Evolutionary conservation across 2,113 vertebrate genomes (phyloP).

Genomic region (Taxidea taxus): DNA sequence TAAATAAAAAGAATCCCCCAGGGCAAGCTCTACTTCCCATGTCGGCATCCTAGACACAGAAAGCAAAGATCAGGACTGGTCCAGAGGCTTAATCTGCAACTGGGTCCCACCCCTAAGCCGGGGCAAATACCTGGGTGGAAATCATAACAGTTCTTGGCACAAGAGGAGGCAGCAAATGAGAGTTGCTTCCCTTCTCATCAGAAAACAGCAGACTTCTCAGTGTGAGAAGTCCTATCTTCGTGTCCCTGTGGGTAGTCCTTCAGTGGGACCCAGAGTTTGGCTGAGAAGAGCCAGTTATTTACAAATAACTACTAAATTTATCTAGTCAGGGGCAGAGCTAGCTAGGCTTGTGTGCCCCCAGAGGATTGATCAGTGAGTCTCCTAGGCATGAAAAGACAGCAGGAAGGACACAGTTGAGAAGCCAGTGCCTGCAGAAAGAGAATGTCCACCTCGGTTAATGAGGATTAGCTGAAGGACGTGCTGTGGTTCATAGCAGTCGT

Average conservation of each 20-base stretch:
- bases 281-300: neutral
- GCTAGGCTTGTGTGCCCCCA: neutral
- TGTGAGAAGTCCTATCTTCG: neutral
- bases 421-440: neutral
- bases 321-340: too few relatives aligned
- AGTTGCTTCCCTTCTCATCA: neutral
- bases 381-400: neutral
- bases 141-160: neutral
- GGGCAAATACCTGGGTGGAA: neutral
- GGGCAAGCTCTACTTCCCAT: neutral
- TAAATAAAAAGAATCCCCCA: neutral
- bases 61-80: neutral
- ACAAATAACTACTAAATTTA: neutral
- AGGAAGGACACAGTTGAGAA: conserved; percentile 32
- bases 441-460: neutral
- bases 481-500: conserved; percentile 23
- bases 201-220: neutral
- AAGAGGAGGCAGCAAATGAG: neutral
- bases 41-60: neutral
- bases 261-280: neutral
- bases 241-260: neutral
- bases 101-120: too few relatives aligned
- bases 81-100: neutral
- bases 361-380: neutral
- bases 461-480: conserved; percentile 35